Evolutionary conservation across 2,888 invertebrate genomes (phyloP), one percentile per base, ranked within the genome.

Genomic region (Dichetophora obliterata): DNA sequence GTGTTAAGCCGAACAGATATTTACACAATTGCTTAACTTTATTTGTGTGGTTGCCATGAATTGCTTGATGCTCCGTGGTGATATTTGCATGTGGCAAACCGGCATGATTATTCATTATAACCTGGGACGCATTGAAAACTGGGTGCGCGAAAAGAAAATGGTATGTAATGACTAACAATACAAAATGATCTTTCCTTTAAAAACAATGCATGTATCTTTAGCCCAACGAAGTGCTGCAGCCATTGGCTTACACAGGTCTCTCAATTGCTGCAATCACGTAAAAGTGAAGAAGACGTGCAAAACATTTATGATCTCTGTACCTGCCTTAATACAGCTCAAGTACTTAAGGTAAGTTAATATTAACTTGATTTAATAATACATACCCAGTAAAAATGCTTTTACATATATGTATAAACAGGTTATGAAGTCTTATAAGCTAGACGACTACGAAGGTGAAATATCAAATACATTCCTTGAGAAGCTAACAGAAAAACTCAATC

Each of bases 51-150:
- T 95, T 84, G 95, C 98, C 27, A 90, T 99, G 75, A 99, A 99
- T 89, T 98, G 98, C 90, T 91, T 99, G 75, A 92, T 99, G 80
- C 91, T 99, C 78, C 92, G 99, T 50, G 97, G 97, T 85, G 99
- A 99, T 87, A 92, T 99, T 86, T 99, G 99, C 89, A 96, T 98
- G 90, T 99, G 98, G 98, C 95, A 96, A 61, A 98, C 98, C 86
- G 98, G 98, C 0, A 95, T 98, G 92, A 98, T 98, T 90, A 98
- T 99, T 83, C 92, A 95, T 57, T 98, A 97, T 90, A 98, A 98
- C 90, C 91, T 98, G 77, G 96, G 96, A 0, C 96, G 97, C 84
- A 91, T 98, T 65, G 98, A 98, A 88, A 96, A 96, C 89, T 98
- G 98, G 98, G 93, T 95, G 72, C 92, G 97, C 78, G 97, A 97